Evolutionary conservation across 2,797 vertebrate species (phyloP), one percentile per base, ranked within the genome.

Genomic region (Halcyon chelicuti): DNA sequence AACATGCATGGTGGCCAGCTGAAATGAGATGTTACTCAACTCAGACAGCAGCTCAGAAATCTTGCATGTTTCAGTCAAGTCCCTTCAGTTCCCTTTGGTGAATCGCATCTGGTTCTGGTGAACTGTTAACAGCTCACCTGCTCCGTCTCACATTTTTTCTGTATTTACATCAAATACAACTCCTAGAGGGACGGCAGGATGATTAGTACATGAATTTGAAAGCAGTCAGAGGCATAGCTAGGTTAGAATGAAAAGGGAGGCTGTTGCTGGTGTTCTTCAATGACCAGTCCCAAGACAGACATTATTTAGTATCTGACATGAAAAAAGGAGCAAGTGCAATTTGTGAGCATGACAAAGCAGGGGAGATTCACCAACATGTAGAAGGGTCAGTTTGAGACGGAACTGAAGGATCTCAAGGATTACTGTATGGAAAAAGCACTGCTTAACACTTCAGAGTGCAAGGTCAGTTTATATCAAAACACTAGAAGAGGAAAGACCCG

Each of bases 21-120:
- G 7, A 73, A 68, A 65, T 5, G 13, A 9, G 22, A 61, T 20
- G 26, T 37, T 40, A 26, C 28, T 70, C 35, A 46, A 4, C 40
- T 37, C 22, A 11, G 40, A 42, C 40, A 66, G 29, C 23, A 47
- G 66, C 14, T 71, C 67, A 74, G 21, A 29, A 23, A 39, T 47
- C 47, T 21, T 35, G 13, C 15, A 19, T 6, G 29, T 35, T 2
- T 4, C 37, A 42, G 7, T 5, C 1, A 1, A 57, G 63, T 61
- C 28, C 35, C 31, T 57, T 66, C 33, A 47, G 26, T 25, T 61
- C 29, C 15, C n/a, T 70, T 61, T 33, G 13, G 46, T 47, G 31
- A 78, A 78, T 0, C 6, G 16, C 57, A 62, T 37, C 72, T 70
- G n/a, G 52, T 52, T 33, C 42, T 22, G 23, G 39, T 33, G 37